Base-by-base conservation (phyloP, 2,888 invertebrate genomes). In the Ennomos quercinarius region DNA sequence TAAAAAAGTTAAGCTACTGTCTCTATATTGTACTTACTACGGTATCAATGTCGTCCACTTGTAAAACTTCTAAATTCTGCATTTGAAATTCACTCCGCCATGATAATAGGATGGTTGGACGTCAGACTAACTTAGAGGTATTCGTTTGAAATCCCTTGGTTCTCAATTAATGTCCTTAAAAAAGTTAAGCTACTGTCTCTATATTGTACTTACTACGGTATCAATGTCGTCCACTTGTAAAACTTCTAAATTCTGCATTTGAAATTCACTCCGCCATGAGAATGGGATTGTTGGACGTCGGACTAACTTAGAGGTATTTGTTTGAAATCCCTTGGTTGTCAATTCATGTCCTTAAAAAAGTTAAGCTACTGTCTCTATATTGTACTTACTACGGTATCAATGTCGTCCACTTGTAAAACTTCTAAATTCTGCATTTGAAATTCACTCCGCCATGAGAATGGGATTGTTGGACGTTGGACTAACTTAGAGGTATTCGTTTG, bases 241-340 rank as follows among this genome's bases (percentile, higher is more conserved):
- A 50, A 52, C 55, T 55, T 48, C 40, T 11, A 40, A 56, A 55
- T 55, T 46, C 42, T 39, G 41, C 50, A 55, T 60, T 55, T 51
- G 13, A 39, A 43, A 52, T 56, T 48, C 55, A 44, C 60, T 35
- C 47, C 13, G 27, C 47, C 35, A 38, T 12, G 27, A 51, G 43
- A 56, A 55, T 41, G 36, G 50, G 51, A 47, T 39, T 47, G 55
- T 34, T 44, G 48, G 38, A 51, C 27, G 53, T 37, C 8, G 42
- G 42, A 50, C 36, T 35, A 41, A 17, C 17, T 17, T 17, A 50
- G 36, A 27, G 40, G 38, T 17, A 39, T 48, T 48, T 39, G n/a
- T 49, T 48, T 39, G 39, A 40, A 48, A 48, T n/a, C 5, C 38
- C 6, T 5, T 27, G 27, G 6, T 27, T 27, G 4, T 27, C 27